A percentile compares a stretch with the other conserved stretches of the same genome.
phyloP scores from a whole-genome alignment of 2,113 vertebrate genomes.

The Hystrix cristata region DNA sequence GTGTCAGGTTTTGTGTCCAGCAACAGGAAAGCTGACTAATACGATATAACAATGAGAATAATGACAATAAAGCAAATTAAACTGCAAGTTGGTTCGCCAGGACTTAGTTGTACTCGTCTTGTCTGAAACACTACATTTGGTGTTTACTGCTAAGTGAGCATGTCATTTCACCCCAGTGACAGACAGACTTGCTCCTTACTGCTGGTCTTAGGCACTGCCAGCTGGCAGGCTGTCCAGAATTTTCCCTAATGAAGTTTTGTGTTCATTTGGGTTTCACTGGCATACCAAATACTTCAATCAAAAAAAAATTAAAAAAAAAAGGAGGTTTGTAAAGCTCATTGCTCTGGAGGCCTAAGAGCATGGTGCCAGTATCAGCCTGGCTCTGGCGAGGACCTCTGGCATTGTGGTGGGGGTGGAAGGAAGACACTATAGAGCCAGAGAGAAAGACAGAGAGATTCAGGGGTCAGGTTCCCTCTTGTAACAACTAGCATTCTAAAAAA shows the following conservation, averaged over 20 bases:
- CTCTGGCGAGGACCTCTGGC: not conserved
- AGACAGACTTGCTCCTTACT: not conserved
- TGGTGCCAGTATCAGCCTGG: not conserved
- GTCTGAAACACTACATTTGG: not conserved
- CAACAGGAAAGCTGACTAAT: not conserved
- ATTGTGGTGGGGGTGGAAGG: not conserved
- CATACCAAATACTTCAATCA: not conserved
- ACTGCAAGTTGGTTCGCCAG: not conserved
- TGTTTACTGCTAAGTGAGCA: not conserved
- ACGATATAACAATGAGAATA: not conserved
- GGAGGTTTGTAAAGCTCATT: not conserved
- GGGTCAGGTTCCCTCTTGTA: not conserved
- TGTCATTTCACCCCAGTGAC: not conserved
- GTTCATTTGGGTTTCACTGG: not conserved
- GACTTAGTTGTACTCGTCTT: not conserved
- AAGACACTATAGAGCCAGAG: not conserved
- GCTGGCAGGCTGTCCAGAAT: constrained; percentile 13
- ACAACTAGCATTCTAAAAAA: not conserved
- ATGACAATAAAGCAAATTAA: not conserved
- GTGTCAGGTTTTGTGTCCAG: not conserved
- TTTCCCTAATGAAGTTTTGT: not conserved
- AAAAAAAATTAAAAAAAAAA: not conserved
- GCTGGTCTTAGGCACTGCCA: not conserved
- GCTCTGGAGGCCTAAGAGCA: not conserved
- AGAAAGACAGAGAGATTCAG: not conserved